Conservation (phyloP, 2,888 invertebrate species). For the Steinernema carpocapsae region DNA sequence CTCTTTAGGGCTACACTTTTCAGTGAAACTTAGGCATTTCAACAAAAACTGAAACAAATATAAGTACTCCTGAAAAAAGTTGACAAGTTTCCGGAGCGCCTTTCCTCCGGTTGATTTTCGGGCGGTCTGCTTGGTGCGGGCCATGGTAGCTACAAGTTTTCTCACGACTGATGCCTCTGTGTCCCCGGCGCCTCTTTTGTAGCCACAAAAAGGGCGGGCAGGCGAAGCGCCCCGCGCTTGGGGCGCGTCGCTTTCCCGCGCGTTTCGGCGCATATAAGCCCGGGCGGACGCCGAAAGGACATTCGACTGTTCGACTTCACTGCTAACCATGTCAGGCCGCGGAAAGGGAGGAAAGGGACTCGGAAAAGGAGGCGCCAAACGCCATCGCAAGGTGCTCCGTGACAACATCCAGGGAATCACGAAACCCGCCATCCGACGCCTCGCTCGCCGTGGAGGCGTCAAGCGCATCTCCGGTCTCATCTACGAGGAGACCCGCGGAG, state of each 20-base stretch:
- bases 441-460: constrained; percentile 71
- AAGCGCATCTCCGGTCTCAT: constrained; percentile 60
- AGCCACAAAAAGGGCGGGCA: neutral
- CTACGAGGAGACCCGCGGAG: constrained; percentile 55
- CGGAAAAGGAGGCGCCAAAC: constrained; percentile 82
- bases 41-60: no score
- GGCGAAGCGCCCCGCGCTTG: no score
- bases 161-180: constrained; percentile 71
- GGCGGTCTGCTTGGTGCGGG: no score
- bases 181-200: neutral
- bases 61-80: no score
- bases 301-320: neutral
- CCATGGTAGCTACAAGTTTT: no score
- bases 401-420: constrained; percentile 54
- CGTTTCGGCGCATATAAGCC: neutral
- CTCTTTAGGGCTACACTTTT: constrained; percentile 58
- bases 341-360: constrained; percentile 82
- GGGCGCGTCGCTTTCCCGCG: no score
- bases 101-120: no score
- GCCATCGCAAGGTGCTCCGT: constrained; percentile 74
- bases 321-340: constrained; percentile 77
- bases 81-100: no score
- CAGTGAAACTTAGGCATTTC: neutral
- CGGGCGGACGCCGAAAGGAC: neutral
- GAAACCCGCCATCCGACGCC: constrained; percentile 70